Percentiles rank a stretch among this genome's conserved stretches.
Conservation (phyloP, 2,113 vertebrate genomes). For the Cariama cristata region DNA sequence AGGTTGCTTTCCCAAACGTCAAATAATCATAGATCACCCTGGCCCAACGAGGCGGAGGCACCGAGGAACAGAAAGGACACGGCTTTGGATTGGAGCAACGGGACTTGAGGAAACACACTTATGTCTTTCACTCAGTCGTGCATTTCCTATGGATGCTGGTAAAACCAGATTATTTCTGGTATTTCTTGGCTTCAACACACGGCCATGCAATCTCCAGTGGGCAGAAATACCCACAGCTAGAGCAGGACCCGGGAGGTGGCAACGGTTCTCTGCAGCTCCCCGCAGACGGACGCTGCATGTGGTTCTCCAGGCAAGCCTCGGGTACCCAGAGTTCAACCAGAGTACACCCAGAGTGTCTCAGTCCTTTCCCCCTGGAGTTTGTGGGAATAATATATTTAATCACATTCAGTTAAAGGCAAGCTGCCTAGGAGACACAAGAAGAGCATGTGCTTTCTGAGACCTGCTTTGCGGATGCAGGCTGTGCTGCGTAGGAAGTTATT, state of each 20-base stretch:
- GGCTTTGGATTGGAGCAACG: background rate
- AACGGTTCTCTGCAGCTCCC: background rate
- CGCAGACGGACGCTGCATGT: background rate
- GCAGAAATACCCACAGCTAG: background rate
- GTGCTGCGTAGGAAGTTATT: background rate
- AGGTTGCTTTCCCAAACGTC: background rate
- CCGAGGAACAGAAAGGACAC: background rate
- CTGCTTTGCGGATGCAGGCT: background rate
- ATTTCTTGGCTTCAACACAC: background rate
- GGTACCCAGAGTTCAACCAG: background rate
- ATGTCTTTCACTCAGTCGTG: accelerated
- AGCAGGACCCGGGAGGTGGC: background rate
- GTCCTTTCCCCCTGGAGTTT: background rate
- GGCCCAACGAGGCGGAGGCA: background rate
- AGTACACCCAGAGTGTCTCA: no score
- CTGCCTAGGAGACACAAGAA: background rate
- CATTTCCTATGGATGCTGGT: background rate
- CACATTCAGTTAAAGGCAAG: background rate
- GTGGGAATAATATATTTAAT: background rate
- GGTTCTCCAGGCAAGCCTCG: accelerated
- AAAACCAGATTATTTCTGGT: background rate
- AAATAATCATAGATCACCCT: background rate
- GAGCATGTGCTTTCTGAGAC: background rate
- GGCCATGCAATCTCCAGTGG: accelerated
- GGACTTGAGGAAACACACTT: background rate